Conservation (phyloP, 1,140 invertebrate species). For the Bombus superbus region DNA sequence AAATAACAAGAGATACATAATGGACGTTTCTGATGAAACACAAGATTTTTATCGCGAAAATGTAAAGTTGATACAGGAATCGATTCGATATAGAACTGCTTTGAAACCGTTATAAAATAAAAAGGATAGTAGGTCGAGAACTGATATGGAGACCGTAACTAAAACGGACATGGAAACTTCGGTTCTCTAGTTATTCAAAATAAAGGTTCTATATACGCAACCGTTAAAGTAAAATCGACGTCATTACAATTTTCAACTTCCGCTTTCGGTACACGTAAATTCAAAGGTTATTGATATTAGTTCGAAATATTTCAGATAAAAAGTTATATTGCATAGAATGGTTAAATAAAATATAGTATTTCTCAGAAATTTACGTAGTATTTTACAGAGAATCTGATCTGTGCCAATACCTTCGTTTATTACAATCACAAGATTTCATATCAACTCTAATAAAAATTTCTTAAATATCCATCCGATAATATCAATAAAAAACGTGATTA, state of each 20-base stretch:
- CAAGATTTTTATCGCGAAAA: neutral
- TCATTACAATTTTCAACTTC: neutral
- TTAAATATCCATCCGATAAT: neutral
- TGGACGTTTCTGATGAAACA: neutral
- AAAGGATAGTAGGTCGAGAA: too few species aligned
- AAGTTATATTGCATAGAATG: too few species aligned
- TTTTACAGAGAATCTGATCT: neutral
- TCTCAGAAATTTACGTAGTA: neutral
- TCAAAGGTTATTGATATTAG: too few species aligned
- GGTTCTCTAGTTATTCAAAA: neutral
- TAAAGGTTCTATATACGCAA: neutral
- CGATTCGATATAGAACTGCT: too few species aligned
- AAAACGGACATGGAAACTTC: neutral
- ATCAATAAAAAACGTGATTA: too few species aligned
- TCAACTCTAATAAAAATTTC: neutral
- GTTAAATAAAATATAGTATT: too few species aligned
- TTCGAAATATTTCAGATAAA: too few species aligned
- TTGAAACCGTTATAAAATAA: neutral
- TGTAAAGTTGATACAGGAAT: too few species aligned
- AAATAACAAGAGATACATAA: too few species aligned
- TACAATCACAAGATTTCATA: neutral
- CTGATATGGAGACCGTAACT: too few species aligned
- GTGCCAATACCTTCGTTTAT: neutral
- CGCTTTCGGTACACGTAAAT: neutral
- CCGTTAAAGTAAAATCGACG: neutral